Percentiles rank a stretch among this genome's conserved stretches.
These are phyloP conservation scores for Nannoperca australis DNA, from an alignment of 2,797 vertebrate species.

Conservation along the genomic window DNA sequence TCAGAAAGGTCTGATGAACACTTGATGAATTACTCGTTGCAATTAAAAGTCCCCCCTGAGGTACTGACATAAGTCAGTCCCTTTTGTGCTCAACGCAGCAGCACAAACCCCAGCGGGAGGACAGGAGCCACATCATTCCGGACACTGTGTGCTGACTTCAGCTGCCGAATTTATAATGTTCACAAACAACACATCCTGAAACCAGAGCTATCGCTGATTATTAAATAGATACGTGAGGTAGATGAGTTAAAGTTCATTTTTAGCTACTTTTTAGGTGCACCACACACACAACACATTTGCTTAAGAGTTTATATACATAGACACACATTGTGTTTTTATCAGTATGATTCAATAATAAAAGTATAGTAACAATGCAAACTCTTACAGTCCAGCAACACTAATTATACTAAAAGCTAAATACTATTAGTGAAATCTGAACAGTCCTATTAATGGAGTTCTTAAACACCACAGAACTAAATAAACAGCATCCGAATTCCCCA, in stretches of 20 bases:
- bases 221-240: neutral
- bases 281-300: neutral
- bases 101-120: conserved; percentile 4
- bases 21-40: conserved; percentile 67
- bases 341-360: neutral
- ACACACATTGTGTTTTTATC: neutral
- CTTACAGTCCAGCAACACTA: neutral
- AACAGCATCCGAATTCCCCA: neutral
- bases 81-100: conserved; percentile 11
- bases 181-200: conserved; percentile 10
- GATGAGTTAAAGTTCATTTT: too few relatives aligned
- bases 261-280: neutral
- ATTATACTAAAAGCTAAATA: neutral
- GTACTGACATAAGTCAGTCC: conserved; percentile 44
- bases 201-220: neutral
- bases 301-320: neutral
- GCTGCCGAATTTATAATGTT: conserved; percentile 4
- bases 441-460: neutral
- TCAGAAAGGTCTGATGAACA: conserved; percentile 72
- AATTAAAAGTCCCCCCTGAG: conserved; percentile 63
- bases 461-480: neutral
- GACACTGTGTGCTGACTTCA: conserved; percentile 10
- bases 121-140: neutral
- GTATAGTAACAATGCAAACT: neutral
- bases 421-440: neutral